phyloP scores from a whole-genome alignment of 2,888 invertebrate genomes.

The Eupithecia abbreviata region DNA sequence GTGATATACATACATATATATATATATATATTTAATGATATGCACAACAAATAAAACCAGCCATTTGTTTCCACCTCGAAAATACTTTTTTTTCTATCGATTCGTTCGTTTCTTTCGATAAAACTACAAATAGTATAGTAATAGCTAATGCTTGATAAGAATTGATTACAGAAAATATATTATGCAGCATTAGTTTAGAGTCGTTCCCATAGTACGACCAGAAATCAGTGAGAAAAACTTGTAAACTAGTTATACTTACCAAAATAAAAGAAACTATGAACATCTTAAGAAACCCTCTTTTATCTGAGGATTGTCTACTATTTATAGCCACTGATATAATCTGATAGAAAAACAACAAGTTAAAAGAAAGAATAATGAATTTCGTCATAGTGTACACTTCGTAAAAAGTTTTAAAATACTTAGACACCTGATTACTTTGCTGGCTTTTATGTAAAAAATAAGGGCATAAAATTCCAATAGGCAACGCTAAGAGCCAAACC shows the following conservation, averaged over 20 bases:
- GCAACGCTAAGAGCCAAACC: slow-evolving; percentile 57
- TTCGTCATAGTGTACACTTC: slow-evolving; percentile 55
- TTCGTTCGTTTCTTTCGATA: slow-evolving; percentile 21
- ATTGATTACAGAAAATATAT: slow-evolving; percentile 45
- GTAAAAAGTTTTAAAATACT: slow-evolving; percentile 45
- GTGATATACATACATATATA: no score
- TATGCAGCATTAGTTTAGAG: background rate
- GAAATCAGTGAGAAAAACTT: slow-evolving; percentile 60
- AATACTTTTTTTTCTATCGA: background rate
- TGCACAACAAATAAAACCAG: background rate
- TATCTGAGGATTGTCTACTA: slow-evolving; percentile 27
- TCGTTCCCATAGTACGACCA: slow-evolving; percentile 36
- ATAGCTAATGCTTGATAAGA: slow-evolving; percentile 43
- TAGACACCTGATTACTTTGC: background rate
- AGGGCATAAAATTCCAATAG: slow-evolving; percentile 48
- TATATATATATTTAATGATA: no score
- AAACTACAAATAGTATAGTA: slow-evolving; percentile 34
- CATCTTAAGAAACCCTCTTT: slow-evolving; percentile 43
- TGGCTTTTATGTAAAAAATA: slow-evolving; percentile 4
- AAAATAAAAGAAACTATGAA: slow-evolving; percentile 58
- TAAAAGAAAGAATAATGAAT: slow-evolving; percentile 50
- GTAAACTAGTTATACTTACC: slow-evolving; percentile 62
- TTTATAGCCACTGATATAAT: slow-evolving; percentile 57
- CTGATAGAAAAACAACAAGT: slow-evolving; percentile 58
- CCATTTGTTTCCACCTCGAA: slow-evolving; percentile 6